These are phyloP conservation scores for Acropora tenuis DNA, from an alignment of 64 coral and sea anemone genomes.

Conservation along the genomic window DNA sequence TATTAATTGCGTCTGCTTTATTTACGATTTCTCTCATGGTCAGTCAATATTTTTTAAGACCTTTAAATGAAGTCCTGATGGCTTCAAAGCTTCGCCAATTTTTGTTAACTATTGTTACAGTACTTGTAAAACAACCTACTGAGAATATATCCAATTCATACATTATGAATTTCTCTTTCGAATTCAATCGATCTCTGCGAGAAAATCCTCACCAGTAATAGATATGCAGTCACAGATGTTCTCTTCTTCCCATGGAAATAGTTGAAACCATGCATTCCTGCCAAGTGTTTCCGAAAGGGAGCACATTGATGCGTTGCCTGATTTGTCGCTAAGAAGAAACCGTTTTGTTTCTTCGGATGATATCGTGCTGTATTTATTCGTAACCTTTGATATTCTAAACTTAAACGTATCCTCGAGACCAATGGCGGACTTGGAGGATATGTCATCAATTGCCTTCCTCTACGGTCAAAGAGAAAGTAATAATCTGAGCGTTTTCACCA, in stretches of 20 bases:
- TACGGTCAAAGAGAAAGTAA: neutral
- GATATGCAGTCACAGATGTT: neutral
- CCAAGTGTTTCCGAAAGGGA: neutral
- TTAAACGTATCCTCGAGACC: neutral
- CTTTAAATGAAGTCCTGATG: too few relatives aligned
- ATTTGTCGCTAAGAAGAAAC: neutral
- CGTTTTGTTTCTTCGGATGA: neutral
- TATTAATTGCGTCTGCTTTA: too few relatives aligned
- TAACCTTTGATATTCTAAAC: neutral
- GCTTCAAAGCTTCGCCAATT: too few relatives aligned
- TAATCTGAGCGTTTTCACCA: too few relatives aligned
- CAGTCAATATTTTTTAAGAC: too few relatives aligned
- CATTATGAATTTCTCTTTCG: too few relatives aligned
- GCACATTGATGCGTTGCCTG: neutral
- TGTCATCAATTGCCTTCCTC: neutral
- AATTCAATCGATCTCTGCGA: neutral
- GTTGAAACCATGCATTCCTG: constrained; percentile 4
- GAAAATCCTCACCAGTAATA: neutral
- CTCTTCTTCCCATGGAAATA: neutral
- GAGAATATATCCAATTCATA: too few relatives aligned
- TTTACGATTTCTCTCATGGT: too few relatives aligned
- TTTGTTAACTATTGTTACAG: too few relatives aligned
- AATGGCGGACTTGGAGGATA: too few relatives aligned
- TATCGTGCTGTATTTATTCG: neutral
- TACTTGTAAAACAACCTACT: too few relatives aligned